Evolutionary conservation across 2,113 vertebrate genomes (phyloP), one percentile per base, ranked within the genome.

Genomic region (Chloropsis hardwickii): DNA sequence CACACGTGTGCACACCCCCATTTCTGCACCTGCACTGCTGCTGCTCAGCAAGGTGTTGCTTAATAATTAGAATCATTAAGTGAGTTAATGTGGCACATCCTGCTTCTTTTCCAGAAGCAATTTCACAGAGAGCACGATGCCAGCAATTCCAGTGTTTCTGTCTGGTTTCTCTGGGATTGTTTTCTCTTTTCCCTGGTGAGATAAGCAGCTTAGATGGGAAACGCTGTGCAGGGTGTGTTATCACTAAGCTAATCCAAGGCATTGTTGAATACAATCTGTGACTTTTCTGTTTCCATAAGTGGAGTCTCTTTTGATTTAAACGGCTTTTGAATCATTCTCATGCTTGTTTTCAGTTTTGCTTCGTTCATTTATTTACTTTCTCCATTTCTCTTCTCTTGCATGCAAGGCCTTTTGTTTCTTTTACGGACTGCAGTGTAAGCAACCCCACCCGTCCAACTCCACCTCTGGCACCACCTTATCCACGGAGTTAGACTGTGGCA

Each of bases 361-460:
- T 39, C 19, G 61, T 84, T 97, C 80, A 53, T 91, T 92, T 93
- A 95, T 91, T 97, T 70, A 94, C 88, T 83, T 82, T 95, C 81
- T 92, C 22, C 73, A 92, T 96, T 97, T 97, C 84, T 98, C 51
- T 96, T 95, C 95, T 97, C 94, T 94, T 98, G 98, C 98, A 98
- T 98, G 98, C 98, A 97, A 99, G 99, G 98, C 98, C 94, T 99
- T 99, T 98, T 99, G 99, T 98, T 99, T 99, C 98, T 99, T 99
- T 99, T 99, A 98, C 58, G 98, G 98, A 98, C 97, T 98, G 76
- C 99, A 99, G 83, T 98, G 98, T 97, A 99, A 98, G 95, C 99
- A 99, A 98, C 98, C 98, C 57, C 98, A 98, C 60, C 98, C 98
- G 67, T 98, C 98, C 98, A 98, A 98, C 97, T 99, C 99, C 86